Conservation (phyloP, 2,888 invertebrate species). For the Clivina fossor region DNA sequence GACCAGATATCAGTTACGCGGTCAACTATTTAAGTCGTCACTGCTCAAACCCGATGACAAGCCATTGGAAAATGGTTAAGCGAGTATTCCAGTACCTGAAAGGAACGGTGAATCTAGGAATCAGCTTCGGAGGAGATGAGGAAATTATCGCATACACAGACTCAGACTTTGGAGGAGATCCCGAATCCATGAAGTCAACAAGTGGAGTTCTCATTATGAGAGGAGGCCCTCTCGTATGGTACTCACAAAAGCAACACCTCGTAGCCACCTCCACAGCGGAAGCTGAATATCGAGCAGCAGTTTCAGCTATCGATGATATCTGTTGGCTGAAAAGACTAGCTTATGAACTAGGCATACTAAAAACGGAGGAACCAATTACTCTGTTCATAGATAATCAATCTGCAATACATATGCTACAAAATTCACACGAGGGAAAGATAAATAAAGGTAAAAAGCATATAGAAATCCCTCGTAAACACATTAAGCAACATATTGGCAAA, state of each 20-base stretch:
- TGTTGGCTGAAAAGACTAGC: slow-evolving; percentile 10
- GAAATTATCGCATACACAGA: slow-evolving; percentile 14
- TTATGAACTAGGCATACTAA: no score
- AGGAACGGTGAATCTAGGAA: slow-evolving; percentile 30
- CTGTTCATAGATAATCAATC: slow-evolving; percentile 43
- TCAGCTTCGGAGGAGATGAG: slow-evolving; percentile 15
- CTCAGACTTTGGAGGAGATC: slow-evolving; percentile 13
- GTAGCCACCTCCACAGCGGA: slow-evolving; percentile 15
- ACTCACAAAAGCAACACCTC: slow-evolving; percentile 17
- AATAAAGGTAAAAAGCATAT: slow-evolving; percentile 45
- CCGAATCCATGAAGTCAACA: slow-evolving; percentile 12
- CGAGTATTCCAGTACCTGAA: slow-evolving; percentile 38
- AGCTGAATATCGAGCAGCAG: slow-evolving; percentile 14
- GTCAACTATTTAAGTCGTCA: slow-evolving; percentile 20
- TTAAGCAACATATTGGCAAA: slow-evolving; percentile 42
- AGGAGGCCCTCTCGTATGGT: slow-evolving; percentile 13
- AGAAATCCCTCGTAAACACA: slow-evolving; percentile 44
- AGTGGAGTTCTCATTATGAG: slow-evolving; percentile 14
- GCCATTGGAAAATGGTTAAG: slow-evolving; percentile 39
- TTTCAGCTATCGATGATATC: slow-evolving; percentile 17
- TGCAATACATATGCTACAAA: slow-evolving; percentile 44
- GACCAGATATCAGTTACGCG: slow-evolving; percentile 18
- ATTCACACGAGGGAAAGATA: slow-evolving; percentile 42
- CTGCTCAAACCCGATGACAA: slow-evolving; percentile 16
- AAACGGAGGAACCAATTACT: slow-evolving; percentile 14